Conservation (phyloP, 1,140 invertebrate species). For the Chymomyza costata region DNA sequence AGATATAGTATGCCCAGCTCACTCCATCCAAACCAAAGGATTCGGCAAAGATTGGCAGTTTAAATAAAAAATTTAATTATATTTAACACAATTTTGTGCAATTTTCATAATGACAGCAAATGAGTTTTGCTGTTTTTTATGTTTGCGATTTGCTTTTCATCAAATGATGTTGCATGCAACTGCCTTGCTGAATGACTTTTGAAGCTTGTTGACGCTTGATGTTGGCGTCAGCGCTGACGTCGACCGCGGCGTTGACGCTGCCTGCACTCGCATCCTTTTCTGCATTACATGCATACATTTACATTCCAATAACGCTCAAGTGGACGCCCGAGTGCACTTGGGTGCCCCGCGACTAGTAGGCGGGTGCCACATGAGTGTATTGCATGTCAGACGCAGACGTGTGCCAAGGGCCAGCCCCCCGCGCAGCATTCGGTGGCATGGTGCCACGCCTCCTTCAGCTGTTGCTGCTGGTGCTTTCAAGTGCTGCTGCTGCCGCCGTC, state of each 20-base stretch:
- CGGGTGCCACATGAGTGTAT: conserved; percentile 44
- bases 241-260: conserved; percentile 11
- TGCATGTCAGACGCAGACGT: conserved; percentile 53
- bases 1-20: too few relatives aligned
- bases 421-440: conserved; percentile 17
- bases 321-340: conserved; percentile 65
- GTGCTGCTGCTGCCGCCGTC: conserved; percentile 36
- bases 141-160: conserved; percentile 4
- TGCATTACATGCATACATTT: conserved; percentile 65
- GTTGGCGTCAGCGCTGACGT: conserved; percentile 2
- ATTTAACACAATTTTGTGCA: conserved; percentile 53
- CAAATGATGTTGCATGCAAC: conserved; percentile 1
- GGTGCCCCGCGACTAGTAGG: conserved; percentile 7
- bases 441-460: conserved; percentile 24
- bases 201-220: conserved; percentile 57
- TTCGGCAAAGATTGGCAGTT: too few relatives aligned
- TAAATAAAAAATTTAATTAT: conserved; percentile 73
- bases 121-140: conserved; percentile 5
- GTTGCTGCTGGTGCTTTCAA: conserved; percentile 38
- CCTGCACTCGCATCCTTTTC: background rate
- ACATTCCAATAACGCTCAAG: conserved; percentile 72
- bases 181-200: conserved; percentile 60
- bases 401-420: conserved; percentile 15
- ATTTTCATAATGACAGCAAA: conserved; percentile 19
- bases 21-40: too few relatives aligned